These are phyloP conservation scores for Hydrolagus affinis DNA, from an alignment of 2,113 vertebrate species.

Conservation along the genomic window DNA sequence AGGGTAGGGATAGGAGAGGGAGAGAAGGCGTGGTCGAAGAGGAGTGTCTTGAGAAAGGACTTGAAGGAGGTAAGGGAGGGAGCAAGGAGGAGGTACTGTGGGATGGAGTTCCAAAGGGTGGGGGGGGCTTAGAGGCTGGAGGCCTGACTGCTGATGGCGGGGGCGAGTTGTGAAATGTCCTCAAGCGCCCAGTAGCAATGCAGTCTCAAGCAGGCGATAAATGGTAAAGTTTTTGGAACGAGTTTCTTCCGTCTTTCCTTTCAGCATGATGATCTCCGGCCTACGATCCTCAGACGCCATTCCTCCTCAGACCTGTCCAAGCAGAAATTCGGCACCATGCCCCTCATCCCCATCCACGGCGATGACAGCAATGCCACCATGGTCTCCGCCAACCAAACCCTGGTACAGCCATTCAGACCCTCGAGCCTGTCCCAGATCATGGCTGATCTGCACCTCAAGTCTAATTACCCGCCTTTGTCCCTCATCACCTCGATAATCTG, in stretches of 20 bases:
- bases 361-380: conserved; percentile 77
- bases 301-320: conserved; percentile 83
- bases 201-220: too few relatives aligned
- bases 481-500: neutral
- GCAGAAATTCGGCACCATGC: conserved; percentile 96
- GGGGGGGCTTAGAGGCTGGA: too few relatives aligned
- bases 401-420: conserved; percentile 55
- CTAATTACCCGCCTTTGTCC: neutral
- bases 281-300: conserved; percentile 70
- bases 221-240: neutral
- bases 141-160: too few relatives aligned
- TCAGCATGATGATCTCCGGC: conserved; percentile 71
- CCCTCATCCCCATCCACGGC: conserved; percentile 79
- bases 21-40: too few relatives aligned
- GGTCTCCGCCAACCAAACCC: conserved; percentile 88
- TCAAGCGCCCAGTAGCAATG: too few relatives aligned
- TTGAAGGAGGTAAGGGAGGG: too few relatives aligned
- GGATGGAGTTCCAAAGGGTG: too few relatives aligned
- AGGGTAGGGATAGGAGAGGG: too few relatives aligned
- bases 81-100: too few relatives aligned
- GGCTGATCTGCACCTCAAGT: too few relatives aligned
- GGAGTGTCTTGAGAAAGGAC: too few relatives aligned
- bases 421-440: neutral
- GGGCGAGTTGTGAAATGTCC: too few relatives aligned
- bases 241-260: conserved; percentile 9